Base-by-base conservation (phyloP, 2,113 vertebrate species). In the Pogona vitticeps region DNA sequence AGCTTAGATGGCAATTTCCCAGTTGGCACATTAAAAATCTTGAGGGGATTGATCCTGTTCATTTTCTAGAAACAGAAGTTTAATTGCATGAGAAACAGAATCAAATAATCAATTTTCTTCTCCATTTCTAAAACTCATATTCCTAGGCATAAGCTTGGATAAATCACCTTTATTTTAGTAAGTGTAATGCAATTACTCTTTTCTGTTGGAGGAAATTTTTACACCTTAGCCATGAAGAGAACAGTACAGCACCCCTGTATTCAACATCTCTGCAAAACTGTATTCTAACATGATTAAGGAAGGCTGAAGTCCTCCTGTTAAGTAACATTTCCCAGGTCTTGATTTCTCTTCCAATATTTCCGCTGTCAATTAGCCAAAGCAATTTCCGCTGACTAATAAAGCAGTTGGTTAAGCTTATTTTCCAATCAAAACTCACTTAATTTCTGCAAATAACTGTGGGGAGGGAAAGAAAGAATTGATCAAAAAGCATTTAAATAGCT, bases 361-460 rank as follows among this genome's bases (percentile, higher is more conserved):
- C 90, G 70, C 89, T 92, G 91, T 88, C 91, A 77, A 92, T 92
- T 93, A 92, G 67, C 88, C 91, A 90, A 89, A 94, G 88, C 80
- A 83, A 90, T 92, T 93, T 91, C 85, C 77, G 0, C 79, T 82
- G 91, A 85, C 83, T 88, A 92, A 92, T 91, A 91, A 93, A 93
- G 83, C 83, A 81, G 87, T 82, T 84, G 87, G 86, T 89, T 91
- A 90, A 91, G 84, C 58, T 91, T 84, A 77, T 92, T 92, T 94
- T 90, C 90, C 90, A 83, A 88, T 93, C 91, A 93, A 91, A 94
- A 93, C 88, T 91, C 92, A 90, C 89, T 94, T 92, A 85, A 93
- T 93, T 93, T 80, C 72, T 84, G 86, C 89, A 90, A 93, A 88
- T 85, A 90, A 86, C 1, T 0, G 71, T 59, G 88, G 88, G 75